Base-by-base conservation (phyloP, 2,888 invertebrate species). In the Machimus atricapillus region DNA sequence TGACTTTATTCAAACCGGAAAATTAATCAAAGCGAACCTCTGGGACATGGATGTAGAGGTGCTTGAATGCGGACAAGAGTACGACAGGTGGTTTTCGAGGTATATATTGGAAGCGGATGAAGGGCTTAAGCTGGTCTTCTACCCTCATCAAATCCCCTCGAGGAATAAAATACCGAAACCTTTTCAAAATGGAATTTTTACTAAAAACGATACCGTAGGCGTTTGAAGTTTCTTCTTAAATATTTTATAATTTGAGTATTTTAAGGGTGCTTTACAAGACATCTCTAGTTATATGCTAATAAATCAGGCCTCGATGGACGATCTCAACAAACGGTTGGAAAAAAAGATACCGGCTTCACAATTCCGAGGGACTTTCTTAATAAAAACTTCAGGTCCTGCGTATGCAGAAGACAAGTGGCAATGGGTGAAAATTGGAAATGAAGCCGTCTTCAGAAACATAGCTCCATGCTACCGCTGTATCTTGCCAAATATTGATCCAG, bases 381-480 rank as follows among this genome's bases (percentile, higher is more conserved):
- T 96, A 2, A 93, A 94, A 87, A 92, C 93, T 85, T 94, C 94
- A 0, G 93, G 94, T 1, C 90, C 92, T 77, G 91, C 95, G 0
- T 95, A 94, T 89, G 95, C 94, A 2, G 96, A 96, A 91, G 96
- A 96, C 90, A 91, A 93, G 7, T 96, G 96, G 96, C 94, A 94
- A 86, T 96, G 95, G 93, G 91, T 96, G 5, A 95, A 94, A 91
- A 95, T 96, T 86, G 96, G 96, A 9, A 86, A 90, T 0, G 87
- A 90, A 0, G 89, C 90, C 0, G 82, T 90, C 1, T 91, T 91
- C 27, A 89, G 90, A 9, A 88, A 88, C 31, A 91, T 89, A 79
- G 90, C 85, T 90, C 88, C 91, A 12, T 91, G 92, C 91, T 91
- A 89, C 89, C 95, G 95, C 89, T 96, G 96, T 90, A 92, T 95